Conservation (phyloP, 2,888 invertebrate species). For the Acleris literana region DNA sequence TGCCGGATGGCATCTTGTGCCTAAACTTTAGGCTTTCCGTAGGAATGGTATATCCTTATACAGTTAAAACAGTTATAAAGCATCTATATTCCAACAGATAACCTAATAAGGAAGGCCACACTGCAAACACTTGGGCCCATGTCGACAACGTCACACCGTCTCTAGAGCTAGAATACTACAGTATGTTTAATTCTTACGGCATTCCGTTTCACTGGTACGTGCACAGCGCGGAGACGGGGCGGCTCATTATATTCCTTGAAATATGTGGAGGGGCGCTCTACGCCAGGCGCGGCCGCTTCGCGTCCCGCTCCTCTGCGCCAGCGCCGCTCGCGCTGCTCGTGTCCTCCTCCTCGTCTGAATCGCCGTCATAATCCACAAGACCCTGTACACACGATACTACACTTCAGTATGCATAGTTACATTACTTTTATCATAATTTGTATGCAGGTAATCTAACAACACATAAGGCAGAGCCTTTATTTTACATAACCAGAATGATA, state of each 20-base stretch:
- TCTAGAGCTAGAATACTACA: conserved; percentile 41
- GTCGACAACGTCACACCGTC: conserved; percentile 36
- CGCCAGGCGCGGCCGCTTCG: conserved; percentile 90
- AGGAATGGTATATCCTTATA: neutral
- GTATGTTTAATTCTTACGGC: conserved; percentile 37
- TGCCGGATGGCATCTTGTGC: neutral
- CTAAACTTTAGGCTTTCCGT: neutral
- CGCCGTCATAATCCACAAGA: conserved; percentile 98
- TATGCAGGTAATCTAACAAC: too few species aligned
- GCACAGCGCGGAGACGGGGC: conserved; percentile 58
- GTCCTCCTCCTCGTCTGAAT: conserved; percentile 97
- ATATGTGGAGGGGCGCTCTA: conserved; percentile 74
- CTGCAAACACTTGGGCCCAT: conserved; percentile 27
- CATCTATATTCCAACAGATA: conserved; percentile 1
- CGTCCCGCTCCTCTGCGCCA: conserved; percentile 77
- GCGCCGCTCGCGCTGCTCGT: conserved; percentile 51
- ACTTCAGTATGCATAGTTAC: too few species aligned
- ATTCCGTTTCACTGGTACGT: conserved; percentile 55
- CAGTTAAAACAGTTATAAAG: conserved; percentile 3
- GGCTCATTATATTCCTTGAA: conserved; percentile 72
- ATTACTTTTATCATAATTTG: too few species aligned
- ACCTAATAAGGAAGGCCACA: conserved; percentile 5
- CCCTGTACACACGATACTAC: conserved; percentile 82
- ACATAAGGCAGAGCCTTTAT: too few species aligned
- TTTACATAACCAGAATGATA: too few species aligned